Conservation (phyloP, 2,797 vertebrate genomes). For the Sebastiscus albofasciatus region DNA sequence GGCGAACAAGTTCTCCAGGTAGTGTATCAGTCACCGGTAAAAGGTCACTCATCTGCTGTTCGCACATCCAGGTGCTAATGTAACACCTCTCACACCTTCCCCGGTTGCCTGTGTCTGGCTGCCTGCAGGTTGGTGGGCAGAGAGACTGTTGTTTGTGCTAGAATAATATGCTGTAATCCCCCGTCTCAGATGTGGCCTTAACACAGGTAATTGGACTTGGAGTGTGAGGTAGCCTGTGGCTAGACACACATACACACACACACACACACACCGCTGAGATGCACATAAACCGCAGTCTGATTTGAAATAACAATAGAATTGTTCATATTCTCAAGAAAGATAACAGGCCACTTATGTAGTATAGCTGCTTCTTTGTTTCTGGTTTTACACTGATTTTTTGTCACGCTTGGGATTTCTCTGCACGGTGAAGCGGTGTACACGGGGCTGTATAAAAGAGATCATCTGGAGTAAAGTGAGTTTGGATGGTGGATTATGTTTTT, state of each 20-base stretch:
- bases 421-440: background rate
- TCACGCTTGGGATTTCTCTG: background rate
- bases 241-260: conserved; percentile 42
- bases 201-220: conserved; percentile 83
- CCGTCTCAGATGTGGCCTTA: conserved; percentile 73
- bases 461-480: no score
- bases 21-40: conserved; percentile 74
- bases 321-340: conserved; percentile 22
- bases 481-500: background rate
- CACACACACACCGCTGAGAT: conserved; percentile 9
- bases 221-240: conserved; percentile 70
- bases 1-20: conserved; percentile 57
- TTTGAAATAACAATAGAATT: conserved; percentile 39
- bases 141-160: conserved; percentile 81
- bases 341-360: background rate
- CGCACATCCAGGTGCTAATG: conserved; percentile 87
- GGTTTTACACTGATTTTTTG: conserved; percentile 4
- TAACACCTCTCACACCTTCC: conserved; percentile 84
- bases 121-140: conserved; percentile 75
- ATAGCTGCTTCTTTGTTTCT: background rate
- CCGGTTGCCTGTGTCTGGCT: conserved; percentile 60
- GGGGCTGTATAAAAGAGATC: background rate
- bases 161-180: conserved; percentile 81
- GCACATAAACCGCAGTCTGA: conserved; percentile 35
- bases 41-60: conserved; percentile 84